phyloP scores from a whole-genome alignment of 2,797 vertebrate species.

The Pitangus sulphuratus region DNA sequence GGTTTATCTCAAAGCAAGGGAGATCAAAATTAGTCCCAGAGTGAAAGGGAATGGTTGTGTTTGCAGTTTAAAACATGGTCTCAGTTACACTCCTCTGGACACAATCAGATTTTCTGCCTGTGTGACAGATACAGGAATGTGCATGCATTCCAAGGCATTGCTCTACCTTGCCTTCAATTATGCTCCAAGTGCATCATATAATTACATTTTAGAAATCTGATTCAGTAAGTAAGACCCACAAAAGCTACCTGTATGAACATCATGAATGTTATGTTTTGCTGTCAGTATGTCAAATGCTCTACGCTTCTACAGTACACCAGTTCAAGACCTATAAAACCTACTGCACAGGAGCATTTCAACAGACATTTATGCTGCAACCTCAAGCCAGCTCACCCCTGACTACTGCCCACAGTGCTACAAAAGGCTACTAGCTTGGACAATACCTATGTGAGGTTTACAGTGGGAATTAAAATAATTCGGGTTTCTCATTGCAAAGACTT shows the following conservation, averaged over 20 bases:
- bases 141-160: neutral
- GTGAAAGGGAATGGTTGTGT: fast-evolving
- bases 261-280: neutral
- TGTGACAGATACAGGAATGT: neutral
- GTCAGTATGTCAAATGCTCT: neutral
- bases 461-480: neutral
- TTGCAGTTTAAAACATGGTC: neutral
- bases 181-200: neutral
- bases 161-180: neutral
- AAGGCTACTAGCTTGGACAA: neutral
- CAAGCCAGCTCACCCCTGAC: neutral
- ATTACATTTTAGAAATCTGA: neutral
- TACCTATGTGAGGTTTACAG: neutral
- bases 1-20: neutral
- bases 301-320: neutral
- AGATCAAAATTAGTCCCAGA: neutral
- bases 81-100: neutral
- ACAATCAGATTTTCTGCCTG: neutral
- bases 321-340: neutral
- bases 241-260: neutral
- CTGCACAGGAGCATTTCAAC: neutral
- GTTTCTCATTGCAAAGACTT: neutral
- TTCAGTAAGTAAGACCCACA: neutral
- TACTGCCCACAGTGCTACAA: neutral
- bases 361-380: neutral